phyloP scores from a whole-genome alignment of 1,140 invertebrate species.

The Panagrolaimus sp. region DNA sequence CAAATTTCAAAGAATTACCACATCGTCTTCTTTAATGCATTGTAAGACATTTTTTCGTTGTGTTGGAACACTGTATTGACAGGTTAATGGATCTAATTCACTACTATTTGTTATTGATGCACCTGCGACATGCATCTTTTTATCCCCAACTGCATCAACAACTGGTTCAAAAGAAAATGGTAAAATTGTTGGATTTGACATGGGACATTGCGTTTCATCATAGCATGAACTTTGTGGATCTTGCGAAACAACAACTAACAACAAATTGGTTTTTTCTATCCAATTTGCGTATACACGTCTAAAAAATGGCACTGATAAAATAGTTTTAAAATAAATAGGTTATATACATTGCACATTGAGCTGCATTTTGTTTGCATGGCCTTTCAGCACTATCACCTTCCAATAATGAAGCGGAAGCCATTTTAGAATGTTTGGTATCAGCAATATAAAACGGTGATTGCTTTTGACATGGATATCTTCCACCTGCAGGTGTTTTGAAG shows the following conservation, averaged over 20 bases:
- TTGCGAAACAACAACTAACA: slow-evolving; percentile 42
- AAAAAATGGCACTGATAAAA: slow-evolving; percentile 29
- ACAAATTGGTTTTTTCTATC: slow-evolving; percentile 48
- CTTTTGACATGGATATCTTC: slow-evolving; percentile 29
- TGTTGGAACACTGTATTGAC: slow-evolving; percentile 20
- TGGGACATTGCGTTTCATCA: slow-evolving; percentile 25
- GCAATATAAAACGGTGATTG: slow-evolving; percentile 46
- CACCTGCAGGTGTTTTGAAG: slow-evolving; percentile 20
- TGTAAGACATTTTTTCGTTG: slow-evolving; percentile 29
- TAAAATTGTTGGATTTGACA: slow-evolving; percentile 22
- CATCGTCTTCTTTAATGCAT: slow-evolving; percentile 29
- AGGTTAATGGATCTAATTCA: slow-evolving; percentile 10
- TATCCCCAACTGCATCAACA: not conserved
- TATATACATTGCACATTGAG: slow-evolving; percentile 53
- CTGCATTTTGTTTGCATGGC: slow-evolving; percentile 49
- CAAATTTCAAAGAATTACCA: not conserved
- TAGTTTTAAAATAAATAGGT: slow-evolving; percentile 21
- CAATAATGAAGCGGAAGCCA: slow-evolving; percentile 28
- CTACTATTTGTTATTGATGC: no score
- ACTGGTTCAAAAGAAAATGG: slow-evolving; percentile 24
- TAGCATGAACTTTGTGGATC: slow-evolving; percentile 28
- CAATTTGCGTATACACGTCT: slow-evolving; percentile 55
- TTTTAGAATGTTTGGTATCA: slow-evolving; percentile 31
- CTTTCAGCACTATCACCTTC: slow-evolving; percentile 38
- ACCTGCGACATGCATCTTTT: slow-evolving; percentile 10